These are phyloP conservation scores for Zaprionus africanus DNA, from an alignment of 1,140 invertebrate genomes.

Conservation along the genomic window DNA sequence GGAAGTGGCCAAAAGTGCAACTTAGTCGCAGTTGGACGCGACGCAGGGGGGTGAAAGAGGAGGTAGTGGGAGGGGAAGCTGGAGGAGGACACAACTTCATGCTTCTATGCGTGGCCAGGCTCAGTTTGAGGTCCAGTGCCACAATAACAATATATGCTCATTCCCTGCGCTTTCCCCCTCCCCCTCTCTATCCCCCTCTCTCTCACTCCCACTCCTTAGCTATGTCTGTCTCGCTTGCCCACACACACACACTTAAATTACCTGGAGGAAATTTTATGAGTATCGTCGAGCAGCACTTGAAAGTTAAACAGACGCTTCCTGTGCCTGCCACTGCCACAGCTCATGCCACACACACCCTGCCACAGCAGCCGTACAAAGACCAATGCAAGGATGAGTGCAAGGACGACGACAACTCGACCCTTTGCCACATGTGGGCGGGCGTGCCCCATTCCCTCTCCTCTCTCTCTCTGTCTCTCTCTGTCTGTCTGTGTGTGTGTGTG, in stretches of 20 bases:
- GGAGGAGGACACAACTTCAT: slow-evolving; percentile 40
- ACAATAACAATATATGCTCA: slow-evolving; percentile 59
- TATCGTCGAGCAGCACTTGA: slow-evolving; percentile 75
- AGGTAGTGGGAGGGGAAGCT: neutral
- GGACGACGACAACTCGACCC: slow-evolving; percentile 6
- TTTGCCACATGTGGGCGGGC: slow-evolving; percentile 19
- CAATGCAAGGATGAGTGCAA: slow-evolving; percentile 1
- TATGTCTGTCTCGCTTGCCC: slow-evolving; percentile 4
- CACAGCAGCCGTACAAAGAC: slow-evolving; percentile 5
- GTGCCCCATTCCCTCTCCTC: neutral
- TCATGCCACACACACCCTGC: neutral
- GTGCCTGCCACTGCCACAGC: slow-evolving; percentile 25
- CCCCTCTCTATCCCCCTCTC: neutral
- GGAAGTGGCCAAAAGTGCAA: slow-evolving; percentile 79
- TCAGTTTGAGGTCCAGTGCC: slow-evolving; percentile 52
- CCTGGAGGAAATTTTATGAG: slow-evolving; percentile 81
- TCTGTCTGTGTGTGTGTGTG: slow-evolving; percentile 34
- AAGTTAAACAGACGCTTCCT: slow-evolving; percentile 80
- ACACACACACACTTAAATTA: slow-evolving; percentile 57
- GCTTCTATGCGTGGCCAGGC: slow-evolving; percentile 38
- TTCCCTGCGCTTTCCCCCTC: neutral
- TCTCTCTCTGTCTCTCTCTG: neutral
- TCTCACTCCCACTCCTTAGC: neutral
- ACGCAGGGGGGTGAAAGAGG: slow-evolving; percentile 5
- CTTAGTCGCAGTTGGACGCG: slow-evolving; percentile 35